These are phyloP conservation scores for Chrysolina oricalcia DNA, from an alignment of 2,888 invertebrate species.

Conservation along the genomic window DNA sequence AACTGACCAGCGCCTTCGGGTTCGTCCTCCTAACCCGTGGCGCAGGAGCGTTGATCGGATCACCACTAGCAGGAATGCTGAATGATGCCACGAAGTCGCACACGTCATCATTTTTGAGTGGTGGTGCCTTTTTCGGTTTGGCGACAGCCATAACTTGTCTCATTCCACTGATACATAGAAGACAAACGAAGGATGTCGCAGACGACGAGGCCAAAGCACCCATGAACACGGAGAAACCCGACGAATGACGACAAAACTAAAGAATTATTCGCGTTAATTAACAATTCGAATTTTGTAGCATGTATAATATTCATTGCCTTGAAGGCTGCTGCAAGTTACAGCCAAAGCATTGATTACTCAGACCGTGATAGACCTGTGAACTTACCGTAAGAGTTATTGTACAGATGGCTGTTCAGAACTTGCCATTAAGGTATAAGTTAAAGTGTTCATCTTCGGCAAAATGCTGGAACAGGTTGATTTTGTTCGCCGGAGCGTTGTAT, in stretches of 20 bases:
- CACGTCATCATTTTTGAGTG: constrained; percentile 92
- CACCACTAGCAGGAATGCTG: constrained; percentile 90
- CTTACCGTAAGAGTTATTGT: not conserved
- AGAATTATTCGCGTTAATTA: not conserved
- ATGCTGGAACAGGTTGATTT: too few species aligned
- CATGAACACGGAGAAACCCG: constrained; percentile 20
- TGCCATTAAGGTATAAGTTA: too few species aligned
- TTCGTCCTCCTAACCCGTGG: constrained; percentile 96
- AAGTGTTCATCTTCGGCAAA: too few species aligned
- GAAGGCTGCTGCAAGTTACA: not conserved
- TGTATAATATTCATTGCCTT: not conserved
- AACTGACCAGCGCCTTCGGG: constrained; percentile 97
- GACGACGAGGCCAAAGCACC: constrained; percentile 27
- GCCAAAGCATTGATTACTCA: not conserved
- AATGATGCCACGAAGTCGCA: constrained; percentile 92
- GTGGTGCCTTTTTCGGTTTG: constrained; percentile 88
- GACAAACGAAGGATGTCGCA: constrained; percentile 10
- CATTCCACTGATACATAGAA: constrained; percentile 30
- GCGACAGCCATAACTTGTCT: constrained; percentile 74
- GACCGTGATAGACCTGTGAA: not conserved
- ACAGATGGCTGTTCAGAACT: too few species aligned
- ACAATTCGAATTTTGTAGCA: not conserved
- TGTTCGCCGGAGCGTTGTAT: too few species aligned
- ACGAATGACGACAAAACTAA: not conserved
- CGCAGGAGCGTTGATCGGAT: constrained; percentile 92